A percentile compares a stretch with the other conserved stretches of the same genome.
Conservation (phyloP, 2,888 invertebrate species). For the Eupithecia subumbrata region DNA sequence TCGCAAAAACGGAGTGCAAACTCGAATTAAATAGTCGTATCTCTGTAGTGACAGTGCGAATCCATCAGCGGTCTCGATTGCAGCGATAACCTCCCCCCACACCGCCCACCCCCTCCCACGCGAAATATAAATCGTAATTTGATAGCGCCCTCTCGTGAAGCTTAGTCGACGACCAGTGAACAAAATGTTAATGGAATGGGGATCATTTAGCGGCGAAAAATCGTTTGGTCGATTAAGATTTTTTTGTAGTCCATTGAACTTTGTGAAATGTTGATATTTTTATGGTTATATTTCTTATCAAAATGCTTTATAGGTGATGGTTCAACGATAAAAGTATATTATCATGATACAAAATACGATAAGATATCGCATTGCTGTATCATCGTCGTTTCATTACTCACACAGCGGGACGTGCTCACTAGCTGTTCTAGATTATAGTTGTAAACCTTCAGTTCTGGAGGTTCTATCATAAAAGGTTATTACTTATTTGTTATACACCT, state of each 20-base stretch:
- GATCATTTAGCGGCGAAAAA: slow-evolving; percentile 35
- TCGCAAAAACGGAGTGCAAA: slow-evolving; percentile 71
- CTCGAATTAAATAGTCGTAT: slow-evolving; percentile 79
- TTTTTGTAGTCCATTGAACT: slow-evolving; percentile 19
- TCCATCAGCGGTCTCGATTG: slow-evolving; percentile 74
- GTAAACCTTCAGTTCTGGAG: not conserved
- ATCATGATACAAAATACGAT: not conserved
- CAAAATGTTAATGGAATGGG: slow-evolving; percentile 42
- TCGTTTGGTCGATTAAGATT: slow-evolving; percentile 36
- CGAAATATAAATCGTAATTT: slow-evolving; percentile 72
- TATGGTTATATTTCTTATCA: not conserved
- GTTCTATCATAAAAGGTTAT: not conserved
- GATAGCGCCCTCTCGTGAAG: slow-evolving; percentile 56
- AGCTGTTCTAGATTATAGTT: slow-evolving; percentile 11
- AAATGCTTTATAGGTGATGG: not conserved
- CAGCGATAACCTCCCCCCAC: slow-evolving; percentile 57
- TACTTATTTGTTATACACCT: not conserved
- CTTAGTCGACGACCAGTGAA: slow-evolving; percentile 43
- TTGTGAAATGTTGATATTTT: not conserved
- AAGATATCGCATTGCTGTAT: slow-evolving; percentile 39
- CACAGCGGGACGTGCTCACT: slow-evolving; percentile 42
- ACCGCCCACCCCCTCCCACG: slow-evolving; percentile 39
- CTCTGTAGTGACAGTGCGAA: slow-evolving; percentile 71
- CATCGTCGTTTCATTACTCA: slow-evolving; percentile 47
- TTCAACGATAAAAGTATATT: not conserved